Percentiles rank a stretch among this genome's conserved stretches.
Conservation (phyloP, 2,797 vertebrate genomes). For the Melanotaenia parkinsoni region DNA sequence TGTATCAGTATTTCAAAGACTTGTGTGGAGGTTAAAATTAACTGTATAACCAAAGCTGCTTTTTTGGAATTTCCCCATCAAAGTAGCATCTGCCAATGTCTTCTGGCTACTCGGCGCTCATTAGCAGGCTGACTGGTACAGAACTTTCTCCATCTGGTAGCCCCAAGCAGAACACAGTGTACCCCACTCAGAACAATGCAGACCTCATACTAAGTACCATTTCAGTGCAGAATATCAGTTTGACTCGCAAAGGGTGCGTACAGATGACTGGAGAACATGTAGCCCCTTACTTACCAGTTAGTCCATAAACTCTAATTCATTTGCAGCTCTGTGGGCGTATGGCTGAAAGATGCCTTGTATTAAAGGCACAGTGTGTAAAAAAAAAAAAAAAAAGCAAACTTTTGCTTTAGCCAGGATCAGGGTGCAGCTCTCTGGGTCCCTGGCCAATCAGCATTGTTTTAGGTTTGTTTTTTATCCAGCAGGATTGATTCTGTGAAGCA, state of each 20-base stretch:
- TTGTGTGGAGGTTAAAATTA: constrained; percentile 29
- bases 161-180: constrained; percentile 46
- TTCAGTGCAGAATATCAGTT: constrained; percentile 2
- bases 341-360: not conserved
- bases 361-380: not conserved
- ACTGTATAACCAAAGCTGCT: constrained; percentile 25
- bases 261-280: not conserved
- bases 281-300: not conserved
- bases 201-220: constrained; percentile 25
- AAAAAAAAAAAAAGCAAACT: too few relatives aligned
- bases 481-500: too few relatives aligned
- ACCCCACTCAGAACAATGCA: constrained; percentile 12
- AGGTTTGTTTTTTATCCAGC: too few relatives aligned
- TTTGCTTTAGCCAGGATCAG: too few relatives aligned
- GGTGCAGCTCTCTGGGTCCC: too few relatives aligned
- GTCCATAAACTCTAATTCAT: not conserved
- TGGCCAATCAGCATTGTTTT: too few relatives aligned
- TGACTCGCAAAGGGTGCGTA: not conserved
- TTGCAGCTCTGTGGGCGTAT: too few relatives aligned
- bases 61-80: constrained; percentile 33
- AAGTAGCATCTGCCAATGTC: constrained; percentile 64
- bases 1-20: constrained; percentile 5
- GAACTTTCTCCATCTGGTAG: constrained; percentile 70
- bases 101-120: constrained; percentile 59
- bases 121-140: constrained; percentile 62